phyloP scores from a whole-genome alignment of 2,888 invertebrate genomes.

The Lordiphosa andalusiaca region DNA sequence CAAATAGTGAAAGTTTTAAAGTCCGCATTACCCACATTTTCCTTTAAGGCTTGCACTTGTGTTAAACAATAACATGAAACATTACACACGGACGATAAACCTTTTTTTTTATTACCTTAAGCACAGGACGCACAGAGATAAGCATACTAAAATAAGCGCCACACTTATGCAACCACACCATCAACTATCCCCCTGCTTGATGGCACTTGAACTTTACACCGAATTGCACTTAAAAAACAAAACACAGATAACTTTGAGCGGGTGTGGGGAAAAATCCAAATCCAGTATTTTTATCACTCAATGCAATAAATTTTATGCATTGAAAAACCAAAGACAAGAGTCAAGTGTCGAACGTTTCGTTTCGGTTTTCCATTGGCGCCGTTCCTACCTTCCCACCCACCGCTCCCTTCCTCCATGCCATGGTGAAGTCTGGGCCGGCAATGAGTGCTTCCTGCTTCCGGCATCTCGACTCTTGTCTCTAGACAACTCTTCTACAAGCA shows the following conservation, averaged over 20 bases:
- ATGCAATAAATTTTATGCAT: constrained; percentile 46
- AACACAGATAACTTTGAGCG: constrained; percentile 1
- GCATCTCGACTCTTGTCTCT: constrained; percentile 54
- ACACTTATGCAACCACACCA: no score
- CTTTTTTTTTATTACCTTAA: no score
- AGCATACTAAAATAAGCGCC: no score
- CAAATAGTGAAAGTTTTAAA: no score
- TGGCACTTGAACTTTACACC: constrained; percentile 27
- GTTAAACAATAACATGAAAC: no score
- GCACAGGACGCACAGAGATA: background rate
- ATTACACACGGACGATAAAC: no score
- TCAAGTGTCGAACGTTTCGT: constrained; percentile 45
- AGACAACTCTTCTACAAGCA: constrained; percentile 63
- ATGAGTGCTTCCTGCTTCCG: constrained; percentile 67
- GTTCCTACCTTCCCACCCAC: background rate
- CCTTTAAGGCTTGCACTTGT: no score
- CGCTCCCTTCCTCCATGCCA: background rate
- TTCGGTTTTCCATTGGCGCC: constrained; percentile 39
- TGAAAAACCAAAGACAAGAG: constrained; percentile 14
- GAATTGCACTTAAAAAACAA: constrained; percentile 34
- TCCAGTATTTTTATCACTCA: constrained; percentile 15
- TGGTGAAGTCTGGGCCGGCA: constrained; percentile 43
- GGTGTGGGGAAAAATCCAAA: background rate
- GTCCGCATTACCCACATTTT: no score
- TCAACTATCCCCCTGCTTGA: no score